Conservation (phyloP, 2,113 vertebrate genomes). For the zebrafish (Danio rerio) region DNA sequence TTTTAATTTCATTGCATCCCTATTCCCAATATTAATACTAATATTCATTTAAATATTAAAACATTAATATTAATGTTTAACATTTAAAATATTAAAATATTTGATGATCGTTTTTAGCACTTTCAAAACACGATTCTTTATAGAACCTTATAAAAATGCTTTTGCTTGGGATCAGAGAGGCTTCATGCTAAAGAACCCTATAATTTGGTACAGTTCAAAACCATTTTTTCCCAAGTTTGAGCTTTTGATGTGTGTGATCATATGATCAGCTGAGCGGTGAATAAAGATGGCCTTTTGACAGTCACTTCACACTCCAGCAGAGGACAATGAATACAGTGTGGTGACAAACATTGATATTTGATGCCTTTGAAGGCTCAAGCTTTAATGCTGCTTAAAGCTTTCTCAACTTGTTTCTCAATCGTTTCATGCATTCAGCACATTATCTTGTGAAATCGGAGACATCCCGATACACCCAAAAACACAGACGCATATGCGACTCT, state of each 20-base stretch:
- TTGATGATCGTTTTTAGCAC: too few species aligned
- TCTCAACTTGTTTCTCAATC: not conserved
- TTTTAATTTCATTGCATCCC: too few species aligned
- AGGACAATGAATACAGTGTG: not conserved
- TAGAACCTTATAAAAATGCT: too few species aligned
- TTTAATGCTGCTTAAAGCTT: conserved; percentile 11
- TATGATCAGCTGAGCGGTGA: not conserved
- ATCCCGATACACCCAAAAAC: not conserved
- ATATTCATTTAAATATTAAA: too few species aligned
- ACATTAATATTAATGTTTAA: too few species aligned
- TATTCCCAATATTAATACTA: too few species aligned
- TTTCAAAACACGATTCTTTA: too few species aligned
- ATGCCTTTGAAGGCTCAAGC: not conserved
- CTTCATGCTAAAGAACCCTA: too few species aligned
- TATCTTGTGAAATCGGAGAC: conserved; percentile 1
- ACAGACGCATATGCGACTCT: not conserved
- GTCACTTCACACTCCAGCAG: not conserved
- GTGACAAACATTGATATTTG: not conserved
- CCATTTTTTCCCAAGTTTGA: not conserved
- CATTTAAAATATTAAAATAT: too few species aligned
- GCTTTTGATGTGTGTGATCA: not conserved
- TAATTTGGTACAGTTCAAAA: too few species aligned
- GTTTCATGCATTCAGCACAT: conserved; percentile 17
- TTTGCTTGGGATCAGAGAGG: too few species aligned
- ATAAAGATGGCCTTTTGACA: not conserved